Conservation (phyloP, 2,113 vertebrate species). For the Dunckerocampus dactyliophorus region DNA sequence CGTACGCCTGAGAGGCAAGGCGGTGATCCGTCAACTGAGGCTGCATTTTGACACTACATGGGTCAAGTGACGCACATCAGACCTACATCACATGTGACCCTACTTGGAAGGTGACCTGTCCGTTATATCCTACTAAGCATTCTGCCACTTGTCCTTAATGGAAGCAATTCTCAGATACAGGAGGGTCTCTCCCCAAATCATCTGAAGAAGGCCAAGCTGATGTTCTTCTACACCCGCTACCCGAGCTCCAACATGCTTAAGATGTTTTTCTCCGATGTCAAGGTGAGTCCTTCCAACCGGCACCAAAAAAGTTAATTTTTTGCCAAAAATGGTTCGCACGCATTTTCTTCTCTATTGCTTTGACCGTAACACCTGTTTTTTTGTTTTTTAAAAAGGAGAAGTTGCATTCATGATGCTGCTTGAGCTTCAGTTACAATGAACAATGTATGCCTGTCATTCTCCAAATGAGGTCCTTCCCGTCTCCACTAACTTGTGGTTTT, state of each 20-base stretch:
- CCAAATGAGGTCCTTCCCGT: slow-evolving; percentile 21
- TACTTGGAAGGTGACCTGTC: too few species aligned
- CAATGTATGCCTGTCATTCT: slow-evolving; percentile 24
- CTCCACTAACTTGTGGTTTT: slow-evolving; percentile 43
- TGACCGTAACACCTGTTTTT: slow-evolving; percentile 3
- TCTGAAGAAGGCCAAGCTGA: slow-evolving; percentile 99
- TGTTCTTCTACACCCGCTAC: slow-evolving; percentile 99
- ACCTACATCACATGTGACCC: neutral
- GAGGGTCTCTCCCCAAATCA: slow-evolving; percentile 97
- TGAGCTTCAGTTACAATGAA: slow-evolving; percentile 22
- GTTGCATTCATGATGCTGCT: slow-evolving; percentile 22
- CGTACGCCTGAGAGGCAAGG: too few species aligned
- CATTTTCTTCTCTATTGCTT: neutral
- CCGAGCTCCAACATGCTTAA: slow-evolving; percentile 99
- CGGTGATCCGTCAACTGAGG: neutral
- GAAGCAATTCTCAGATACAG: slow-evolving; percentile 78
- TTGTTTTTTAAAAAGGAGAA: slow-evolving; percentile 11
- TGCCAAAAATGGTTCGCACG: neutral
- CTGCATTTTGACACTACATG: slow-evolving; percentile 1
- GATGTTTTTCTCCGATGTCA: slow-evolving; percentile 98
- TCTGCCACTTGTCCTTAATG: slow-evolving; percentile 77
- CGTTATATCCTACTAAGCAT: too few species aligned
- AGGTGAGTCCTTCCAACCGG: slow-evolving; percentile 78
- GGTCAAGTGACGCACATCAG: neutral
- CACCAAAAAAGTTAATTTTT: neutral